Evolutionary conservation across 2,797 vertebrate genomes (phyloP).

Genomic region (Protonibea diacanthus): DNA sequence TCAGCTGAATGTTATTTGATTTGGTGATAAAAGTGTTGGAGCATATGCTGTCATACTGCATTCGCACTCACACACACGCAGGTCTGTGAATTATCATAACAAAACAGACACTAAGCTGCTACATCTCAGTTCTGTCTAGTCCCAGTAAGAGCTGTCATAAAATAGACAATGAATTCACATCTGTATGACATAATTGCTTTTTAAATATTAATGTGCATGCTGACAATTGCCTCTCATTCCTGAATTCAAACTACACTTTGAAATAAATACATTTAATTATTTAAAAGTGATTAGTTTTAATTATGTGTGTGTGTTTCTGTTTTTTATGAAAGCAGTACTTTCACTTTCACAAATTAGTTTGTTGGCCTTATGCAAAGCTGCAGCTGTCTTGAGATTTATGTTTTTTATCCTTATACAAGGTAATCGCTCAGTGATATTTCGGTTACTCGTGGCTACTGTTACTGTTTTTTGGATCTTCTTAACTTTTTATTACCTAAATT

Average conservation of each 20-base stretch:
- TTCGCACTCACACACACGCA: background rate
- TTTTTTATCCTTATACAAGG: background rate
- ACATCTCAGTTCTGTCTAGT: conserved; percentile 6
- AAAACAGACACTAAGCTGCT: background rate
- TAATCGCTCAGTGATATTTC: conserved; percentile 2
- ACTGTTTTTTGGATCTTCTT: background rate
- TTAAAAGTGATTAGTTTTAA: background rate
- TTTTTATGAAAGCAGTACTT: conserved; percentile 15
- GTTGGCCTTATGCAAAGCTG: background rate
- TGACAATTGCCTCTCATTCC: background rate
- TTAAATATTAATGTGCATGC: conserved; percentile 33
- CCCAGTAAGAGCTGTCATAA: conserved; percentile 7
- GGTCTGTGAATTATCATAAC: conserved; percentile 21
- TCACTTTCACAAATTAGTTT: background rate
- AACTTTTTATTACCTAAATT: background rate
- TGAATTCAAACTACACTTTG: background rate
- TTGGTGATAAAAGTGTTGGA: conserved; percentile 15
- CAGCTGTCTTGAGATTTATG: background rate
- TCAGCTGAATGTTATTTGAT: conserved; percentile 33
- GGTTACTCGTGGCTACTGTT: background rate
- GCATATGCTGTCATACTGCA: conserved; percentile 1
- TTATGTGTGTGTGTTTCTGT: background rate
- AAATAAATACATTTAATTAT: background rate
- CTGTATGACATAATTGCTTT: conserved; percentile 9
- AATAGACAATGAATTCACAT: conserved; percentile 22